phyloP scores from a whole-genome alignment of 1,140 invertebrate genomes.

The Drosophila kohkoa region DNA sequence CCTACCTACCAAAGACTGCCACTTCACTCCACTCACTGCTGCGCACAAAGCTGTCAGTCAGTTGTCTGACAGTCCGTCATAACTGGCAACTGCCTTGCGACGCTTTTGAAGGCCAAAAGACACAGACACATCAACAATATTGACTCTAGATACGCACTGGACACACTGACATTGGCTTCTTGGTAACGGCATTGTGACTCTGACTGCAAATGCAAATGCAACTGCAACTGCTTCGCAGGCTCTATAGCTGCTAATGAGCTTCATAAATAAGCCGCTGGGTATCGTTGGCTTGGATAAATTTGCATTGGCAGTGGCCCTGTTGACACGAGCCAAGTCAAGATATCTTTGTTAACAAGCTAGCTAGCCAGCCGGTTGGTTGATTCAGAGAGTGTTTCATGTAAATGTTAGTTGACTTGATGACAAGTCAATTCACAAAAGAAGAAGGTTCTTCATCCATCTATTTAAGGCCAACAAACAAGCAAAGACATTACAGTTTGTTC shows the following conservation, averaged over 20 bases:
- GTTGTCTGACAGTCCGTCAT: not conserved
- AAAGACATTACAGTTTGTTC: too few species aligned
- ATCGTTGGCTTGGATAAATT: constrained; percentile 68
- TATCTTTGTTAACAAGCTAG: constrained; percentile 65
- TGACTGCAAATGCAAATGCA: too few species aligned
- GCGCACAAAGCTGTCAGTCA: constrained; percentile 38
- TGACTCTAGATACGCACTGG: constrained; percentile 66
- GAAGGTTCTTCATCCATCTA: not conserved
- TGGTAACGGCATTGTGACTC: constrained; percentile 55
- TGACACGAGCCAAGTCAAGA: constrained; percentile 49
- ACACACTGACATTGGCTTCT: constrained; percentile 55
- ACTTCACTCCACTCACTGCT: constrained; percentile 5
- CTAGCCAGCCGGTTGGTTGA: constrained; percentile 14
- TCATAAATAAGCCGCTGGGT: constrained; percentile 65
- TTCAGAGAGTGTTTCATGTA: not conserved
- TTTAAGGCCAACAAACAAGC: not conserved
- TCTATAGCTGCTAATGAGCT: constrained; percentile 69
- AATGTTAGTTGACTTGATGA: constrained; percentile 38
- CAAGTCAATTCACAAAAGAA: constrained; percentile 50
- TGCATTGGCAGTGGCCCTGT: constrained; percentile 60
- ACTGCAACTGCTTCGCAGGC: not conserved
- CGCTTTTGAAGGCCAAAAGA: constrained; percentile 71
- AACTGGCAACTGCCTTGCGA: constrained; percentile 6
- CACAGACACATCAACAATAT: constrained; percentile 41
- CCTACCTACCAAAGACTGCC: too few species aligned